Conservation (phyloP, 2,797 vertebrate species). For the Steatocranus sp. region DNA sequence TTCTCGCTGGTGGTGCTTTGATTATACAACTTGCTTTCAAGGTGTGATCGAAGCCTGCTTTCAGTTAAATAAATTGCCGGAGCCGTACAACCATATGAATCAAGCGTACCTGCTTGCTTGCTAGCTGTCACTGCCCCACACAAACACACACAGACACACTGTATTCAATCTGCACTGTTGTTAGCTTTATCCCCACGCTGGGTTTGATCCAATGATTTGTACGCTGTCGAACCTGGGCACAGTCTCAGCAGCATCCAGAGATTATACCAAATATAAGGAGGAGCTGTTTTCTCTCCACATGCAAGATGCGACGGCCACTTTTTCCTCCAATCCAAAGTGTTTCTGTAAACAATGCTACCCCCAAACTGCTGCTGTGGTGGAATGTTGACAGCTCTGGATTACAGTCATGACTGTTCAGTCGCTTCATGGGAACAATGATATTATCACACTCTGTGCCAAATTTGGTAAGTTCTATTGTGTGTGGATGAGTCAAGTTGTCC, state of each 20-base stretch:
- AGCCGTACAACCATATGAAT: conserved; percentile 5
- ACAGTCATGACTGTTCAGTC: conserved; percentile 38
- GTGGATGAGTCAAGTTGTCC: conserved; percentile 47
- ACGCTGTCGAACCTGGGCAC: conserved; percentile 57
- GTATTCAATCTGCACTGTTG: conserved; percentile 58
- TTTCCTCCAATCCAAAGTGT: conserved; percentile 53
- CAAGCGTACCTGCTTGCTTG: conserved; percentile 14
- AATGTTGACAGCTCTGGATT: conserved; percentile 64
- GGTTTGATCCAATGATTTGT: conserved; percentile 57
- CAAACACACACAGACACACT: conserved; percentile 23
- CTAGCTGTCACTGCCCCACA: conserved; percentile 9
- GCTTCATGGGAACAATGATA: conserved; percentile 53
- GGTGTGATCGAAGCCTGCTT: neutral
- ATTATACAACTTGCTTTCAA: neutral
- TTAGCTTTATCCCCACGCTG: conserved; percentile 68
- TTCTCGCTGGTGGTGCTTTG: conserved; percentile 26
- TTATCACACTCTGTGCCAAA: conserved; percentile 53
- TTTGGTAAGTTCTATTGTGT: conserved; percentile 50
- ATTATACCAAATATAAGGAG: conserved; percentile 72
- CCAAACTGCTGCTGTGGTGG: conserved; percentile 58
- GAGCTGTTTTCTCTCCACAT: conserved; percentile 37
- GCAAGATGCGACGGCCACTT: conserved; percentile 31
- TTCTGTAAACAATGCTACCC: conserved; percentile 54
- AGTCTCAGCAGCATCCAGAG: conserved; percentile 61
- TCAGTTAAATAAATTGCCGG: neutral